Conservation (phyloP, 1,140 invertebrate species). For the Calephelis nemesis region DNA sequence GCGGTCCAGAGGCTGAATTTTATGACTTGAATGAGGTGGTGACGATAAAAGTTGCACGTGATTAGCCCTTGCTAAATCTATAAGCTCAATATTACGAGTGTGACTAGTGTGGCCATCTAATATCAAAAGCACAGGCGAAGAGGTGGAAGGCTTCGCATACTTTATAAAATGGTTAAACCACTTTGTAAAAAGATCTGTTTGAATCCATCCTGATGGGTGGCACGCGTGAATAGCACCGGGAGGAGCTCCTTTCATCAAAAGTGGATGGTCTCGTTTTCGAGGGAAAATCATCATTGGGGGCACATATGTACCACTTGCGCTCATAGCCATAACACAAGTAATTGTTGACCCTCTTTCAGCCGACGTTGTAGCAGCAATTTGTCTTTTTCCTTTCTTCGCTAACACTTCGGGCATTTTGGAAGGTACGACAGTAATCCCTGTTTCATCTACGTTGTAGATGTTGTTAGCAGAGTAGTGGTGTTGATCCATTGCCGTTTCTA, state of each 20-base stretch:
- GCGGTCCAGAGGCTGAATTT: constrained; percentile 18
- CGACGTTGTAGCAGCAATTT: constrained; percentile 15
- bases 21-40: constrained; percentile 24
- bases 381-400: not conserved
- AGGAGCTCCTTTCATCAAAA: constrained; percentile 48
- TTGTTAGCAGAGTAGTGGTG: not conserved
- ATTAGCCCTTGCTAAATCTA: constrained; percentile 17
- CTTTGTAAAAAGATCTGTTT: constrained; percentile 14
- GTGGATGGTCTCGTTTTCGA: constrained; percentile 43
- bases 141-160: not conserved
- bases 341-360: constrained; percentile 31
- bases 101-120: constrained; percentile 22
- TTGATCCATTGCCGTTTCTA: constrained; percentile 5
- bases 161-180: constrained; percentile 14
- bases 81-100: not conserved
- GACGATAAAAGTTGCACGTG: constrained; percentile 20
- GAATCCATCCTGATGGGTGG: constrained; percentile 42
- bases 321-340: constrained; percentile 39
- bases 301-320: constrained; percentile 43
- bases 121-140: constrained; percentile 18
- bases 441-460: constrained; percentile 20
- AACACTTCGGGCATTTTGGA: not conserved
- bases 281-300: constrained; percentile 59
- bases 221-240: constrained; percentile 41
- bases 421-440: not conserved